Base-by-base conservation (phyloP, 2,888 invertebrate species). In the Steromphala cineraria region DNA sequence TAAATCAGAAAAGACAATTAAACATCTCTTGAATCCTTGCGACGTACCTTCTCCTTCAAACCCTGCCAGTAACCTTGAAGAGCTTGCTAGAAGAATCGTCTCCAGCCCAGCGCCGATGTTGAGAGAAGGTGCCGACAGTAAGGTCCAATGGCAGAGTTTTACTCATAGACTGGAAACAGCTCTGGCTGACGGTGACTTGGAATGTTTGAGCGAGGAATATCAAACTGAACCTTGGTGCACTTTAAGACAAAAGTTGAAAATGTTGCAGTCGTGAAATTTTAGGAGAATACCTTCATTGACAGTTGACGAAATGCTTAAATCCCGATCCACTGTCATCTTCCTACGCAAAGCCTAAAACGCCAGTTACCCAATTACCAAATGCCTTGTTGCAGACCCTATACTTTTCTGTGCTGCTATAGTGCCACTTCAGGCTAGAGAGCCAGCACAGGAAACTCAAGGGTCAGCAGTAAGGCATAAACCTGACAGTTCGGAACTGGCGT, bases 1-100 rank as follows among this genome's bases (percentile, higher is more conserved):
- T 4, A 81, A 76, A 24, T 80, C 86, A 46, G 83, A 85, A 52
- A 46, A 75, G 19, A 81, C 75, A 28, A 84, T 62, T 15, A 28
- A 62, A 62, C 24, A 62, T 8, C 0, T 62, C 4, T 10, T 62
- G 15, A 62, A 21, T 62, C 28, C 15, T 4, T 28, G 13, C 0
- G 15, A 24, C 28, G 28, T 62, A 24, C 28, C 15, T 15, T 17
- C 13, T 28, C 17, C 21, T 2, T 24, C 13, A 21, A 28, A 15
- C 0, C 13, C 62, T 7, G 10, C 0, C 17, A 28, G 28, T 17
- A 5, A 28, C 28, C 28, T 62, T 8, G 62, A 21, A 28, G 62
- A 28, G 1, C 3, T 28, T 10, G 24, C 62, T 7, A 28, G 62
- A 4, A 24, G 62, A 15, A 13, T 62, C 28, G 24, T 24, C 13